phyloP scores from a whole-genome alignment of 2,113 vertebrate species.

The Gasterosteus nipponicus region DNA sequence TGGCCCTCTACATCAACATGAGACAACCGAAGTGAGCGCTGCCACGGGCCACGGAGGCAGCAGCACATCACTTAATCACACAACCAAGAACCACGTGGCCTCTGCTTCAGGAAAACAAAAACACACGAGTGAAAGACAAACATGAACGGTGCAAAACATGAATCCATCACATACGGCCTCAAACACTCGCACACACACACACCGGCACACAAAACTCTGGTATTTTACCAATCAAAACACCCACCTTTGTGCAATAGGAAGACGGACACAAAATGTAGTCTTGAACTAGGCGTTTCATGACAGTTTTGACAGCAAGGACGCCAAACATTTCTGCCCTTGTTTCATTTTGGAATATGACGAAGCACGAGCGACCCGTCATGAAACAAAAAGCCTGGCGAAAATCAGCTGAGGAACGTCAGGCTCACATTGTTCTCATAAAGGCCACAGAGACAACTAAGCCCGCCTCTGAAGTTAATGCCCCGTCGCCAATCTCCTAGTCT shows the following conservation, averaged over 20 bases:
- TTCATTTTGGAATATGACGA: constrained; percentile 36
- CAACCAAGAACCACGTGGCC: constrained; percentile 62
- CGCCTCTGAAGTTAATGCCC: constrained; percentile 69
- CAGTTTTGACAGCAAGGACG: constrained; percentile 62
- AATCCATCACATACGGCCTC: constrained; percentile 73
- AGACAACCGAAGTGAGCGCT: constrained; percentile 55
- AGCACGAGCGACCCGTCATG: constrained; percentile 55
- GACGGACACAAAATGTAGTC: constrained; percentile 87
- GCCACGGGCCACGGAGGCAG: constrained; percentile 71
- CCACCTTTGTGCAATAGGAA: constrained; percentile 89
- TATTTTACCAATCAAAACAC: constrained; percentile 81
- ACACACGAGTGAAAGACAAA: constrained; percentile 39
- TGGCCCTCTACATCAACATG: constrained; percentile 37
- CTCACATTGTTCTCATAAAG: constrained; percentile 73
- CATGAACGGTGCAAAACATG: constrained; percentile 69
- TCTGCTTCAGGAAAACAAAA: constrained; percentile 40
- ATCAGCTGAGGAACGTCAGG: constrained; percentile 58
- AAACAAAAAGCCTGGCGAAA: constrained; percentile 40
- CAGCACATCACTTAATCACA: constrained; percentile 69
- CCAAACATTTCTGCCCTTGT: constrained; percentile 34
- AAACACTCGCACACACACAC: constrained; percentile 16
- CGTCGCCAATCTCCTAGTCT: constrained; percentile 44
- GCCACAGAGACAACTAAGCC: constrained; percentile 78
- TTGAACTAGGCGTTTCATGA: constrained; percentile 87
- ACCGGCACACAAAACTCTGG: constrained; percentile 47